Evolutionary conservation across 2,797 vertebrate species (phyloP), one percentile per base, ranked within the genome.

Genomic region (Simalia tracyae): DNA sequence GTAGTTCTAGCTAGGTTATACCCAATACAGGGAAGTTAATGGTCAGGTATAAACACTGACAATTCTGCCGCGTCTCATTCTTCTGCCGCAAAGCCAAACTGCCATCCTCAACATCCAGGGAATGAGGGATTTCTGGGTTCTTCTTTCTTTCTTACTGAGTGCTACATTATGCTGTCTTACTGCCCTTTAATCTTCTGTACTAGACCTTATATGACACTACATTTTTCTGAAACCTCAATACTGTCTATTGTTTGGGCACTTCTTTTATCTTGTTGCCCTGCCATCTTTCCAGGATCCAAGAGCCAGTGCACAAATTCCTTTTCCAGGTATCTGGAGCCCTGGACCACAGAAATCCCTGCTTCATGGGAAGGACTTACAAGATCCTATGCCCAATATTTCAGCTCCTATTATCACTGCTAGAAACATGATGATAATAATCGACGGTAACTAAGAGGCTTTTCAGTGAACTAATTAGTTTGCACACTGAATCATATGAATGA

Each of bases 401-500:
- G 6, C 12, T 2, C 28, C 63, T 66, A 60, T 92, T 86, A 86
- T 57, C 91, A 66, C 90, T 88, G 91, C 28, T 36, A 59, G 0
- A 46, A 54, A 88, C 5, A 36, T 66, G 66, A 11, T 87, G 90
- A 91, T 85, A 17, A 31, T 59, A 22, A 63, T 19, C 36, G 42
- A 24, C 36, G 22, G 26, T 5, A 61, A 1, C 90, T 91, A 93
- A 81, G 31, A 87, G 91, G 50, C 0, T 64, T 88, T 24, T 2
- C 88, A 46, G 91, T 86, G 19, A 50, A 9, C 1, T 14, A 90
- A 50, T 61, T 88, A 87, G 86, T 31, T 84, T 92, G 76, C 92
- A 85, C 93, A 91, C 15, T 4, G 0, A 91, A 90, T 4, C 90
- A 1, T 87, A 89, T 63, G 76, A 90, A 91, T 89, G 92, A 91